A percentile compares a stretch with the other conserved stretches of the same genome.
These are phyloP conservation scores for Danio albolineatus DNA, from an alignment of 2,797 vertebrate genomes.

Conservation along the genomic window DNA sequence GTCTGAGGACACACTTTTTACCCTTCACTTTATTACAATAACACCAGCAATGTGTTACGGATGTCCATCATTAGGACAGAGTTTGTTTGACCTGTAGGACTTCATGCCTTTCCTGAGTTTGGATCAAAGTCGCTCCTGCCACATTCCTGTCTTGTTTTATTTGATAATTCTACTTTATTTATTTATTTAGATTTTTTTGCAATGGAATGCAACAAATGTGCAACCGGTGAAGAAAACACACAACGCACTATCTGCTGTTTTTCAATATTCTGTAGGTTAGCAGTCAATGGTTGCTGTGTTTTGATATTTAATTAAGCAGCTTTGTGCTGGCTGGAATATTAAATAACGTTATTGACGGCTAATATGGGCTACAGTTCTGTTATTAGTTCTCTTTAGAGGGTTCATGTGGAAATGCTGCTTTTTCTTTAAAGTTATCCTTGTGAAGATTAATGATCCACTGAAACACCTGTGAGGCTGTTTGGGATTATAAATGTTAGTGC, in stretches of 20 bases:
- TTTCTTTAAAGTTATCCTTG: background rate
- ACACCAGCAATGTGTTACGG: constrained; percentile 7
- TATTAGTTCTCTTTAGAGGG: background rate
- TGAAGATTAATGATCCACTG: constrained; percentile 20
- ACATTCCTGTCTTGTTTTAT: background rate
- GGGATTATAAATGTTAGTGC: background rate
- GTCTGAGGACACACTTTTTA: constrained; percentile 26
- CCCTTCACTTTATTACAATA: constrained; percentile 13
- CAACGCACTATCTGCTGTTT: background rate
- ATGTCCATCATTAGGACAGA: constrained; percentile 21
- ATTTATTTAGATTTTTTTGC: background rate
- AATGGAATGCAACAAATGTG: constrained; percentile 31
- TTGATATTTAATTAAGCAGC: background rate
- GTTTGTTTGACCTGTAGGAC: background rate
- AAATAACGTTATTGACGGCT: constrained; percentile 3
- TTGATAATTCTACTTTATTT: no score
- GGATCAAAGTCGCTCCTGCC: background rate
- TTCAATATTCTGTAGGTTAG: background rate
- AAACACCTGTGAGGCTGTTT: background rate
- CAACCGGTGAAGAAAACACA: background rate
- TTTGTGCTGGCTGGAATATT: background rate
- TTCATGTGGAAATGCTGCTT: constrained; percentile 9
- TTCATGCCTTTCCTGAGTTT: constrained; percentile 19
- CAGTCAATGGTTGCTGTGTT: background rate
- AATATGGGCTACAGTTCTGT: background rate